Conservation (phyloP, 1,140 invertebrate genomes). For the Megathymus violae region DNA sequence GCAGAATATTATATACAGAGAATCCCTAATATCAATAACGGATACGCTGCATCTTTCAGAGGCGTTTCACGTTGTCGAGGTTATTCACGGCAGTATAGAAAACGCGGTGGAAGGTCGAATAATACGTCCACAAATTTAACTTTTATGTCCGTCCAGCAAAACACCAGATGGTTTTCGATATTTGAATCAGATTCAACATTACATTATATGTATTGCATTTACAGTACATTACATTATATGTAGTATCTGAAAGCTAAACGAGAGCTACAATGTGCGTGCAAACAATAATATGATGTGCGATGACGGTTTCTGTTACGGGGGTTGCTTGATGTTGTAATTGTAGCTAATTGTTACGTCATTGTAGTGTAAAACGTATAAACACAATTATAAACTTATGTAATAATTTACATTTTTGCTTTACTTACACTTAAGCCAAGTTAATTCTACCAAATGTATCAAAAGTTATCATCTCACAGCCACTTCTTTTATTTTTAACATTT, state of each 20-base stretch:
- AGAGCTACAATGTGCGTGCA: background rate
- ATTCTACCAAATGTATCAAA: background rate
- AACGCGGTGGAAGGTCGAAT: too few species aligned
- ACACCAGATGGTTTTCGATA: too few species aligned
- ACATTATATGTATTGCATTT: too few species aligned
- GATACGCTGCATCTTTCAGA: background rate
- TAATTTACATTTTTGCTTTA: background rate
- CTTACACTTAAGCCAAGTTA: too few species aligned
- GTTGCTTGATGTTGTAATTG: background rate
- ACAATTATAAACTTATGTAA: background rate
- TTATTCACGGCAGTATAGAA: too few species aligned
- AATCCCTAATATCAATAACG: background rate
- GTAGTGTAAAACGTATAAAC: background rate
- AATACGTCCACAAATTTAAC: too few species aligned
- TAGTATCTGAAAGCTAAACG: background rate
- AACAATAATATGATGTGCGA: background rate
- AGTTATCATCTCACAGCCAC: background rate
- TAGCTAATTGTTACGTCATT: background rate
- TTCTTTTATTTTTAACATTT: conserved; percentile 1
- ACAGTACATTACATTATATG: background rate
- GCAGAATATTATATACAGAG: too few species aligned
- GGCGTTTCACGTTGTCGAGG: too few species aligned
- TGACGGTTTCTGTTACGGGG: background rate
- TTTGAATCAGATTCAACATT: too few species aligned
- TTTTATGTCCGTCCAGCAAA: too few species aligned